Conservation (phyloP, 1,140 invertebrate species). For the Atopsyche davidsoni region DNA sequence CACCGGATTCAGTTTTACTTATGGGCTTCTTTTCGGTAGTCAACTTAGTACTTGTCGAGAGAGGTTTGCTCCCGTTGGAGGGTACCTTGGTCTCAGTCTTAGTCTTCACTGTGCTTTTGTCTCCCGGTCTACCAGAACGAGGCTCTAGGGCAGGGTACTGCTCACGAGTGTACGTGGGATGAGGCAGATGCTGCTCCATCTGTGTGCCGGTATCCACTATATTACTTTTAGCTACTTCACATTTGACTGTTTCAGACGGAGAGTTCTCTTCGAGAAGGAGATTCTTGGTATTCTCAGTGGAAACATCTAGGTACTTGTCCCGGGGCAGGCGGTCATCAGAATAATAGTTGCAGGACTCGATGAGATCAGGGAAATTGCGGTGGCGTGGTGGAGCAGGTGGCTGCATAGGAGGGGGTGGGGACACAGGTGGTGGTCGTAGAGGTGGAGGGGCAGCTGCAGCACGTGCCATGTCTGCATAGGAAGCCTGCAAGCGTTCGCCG, state of each 20-base stretch:
- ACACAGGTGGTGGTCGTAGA: constrained; percentile 5
- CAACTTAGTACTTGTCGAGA: background rate
- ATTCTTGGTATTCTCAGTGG: constrained; percentile 26
- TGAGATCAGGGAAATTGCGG: constrained; percentile 46
- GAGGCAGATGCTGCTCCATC: constrained; percentile 9
- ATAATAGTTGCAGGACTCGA: constrained; percentile 46
- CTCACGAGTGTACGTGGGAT: constrained; percentile 22
- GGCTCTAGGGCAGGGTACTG: constrained; percentile 26
- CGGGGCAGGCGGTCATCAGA: constrained; percentile 31
- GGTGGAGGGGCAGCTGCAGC: constrained; percentile 38
- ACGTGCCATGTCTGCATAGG: constrained; percentile 68
- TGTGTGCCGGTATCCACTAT: constrained; percentile 12
- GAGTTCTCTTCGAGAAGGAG: constrained; percentile 12
- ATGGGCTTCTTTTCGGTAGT: constrained; percentile 8
- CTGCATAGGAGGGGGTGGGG: constrained; percentile 6
- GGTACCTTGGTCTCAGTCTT: constrained; percentile 12
- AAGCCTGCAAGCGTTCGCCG: constrained; percentile 49
- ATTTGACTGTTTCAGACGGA: constrained; percentile 9
- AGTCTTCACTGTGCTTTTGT: constrained; percentile 11
- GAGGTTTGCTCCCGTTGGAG: constrained; percentile 15
- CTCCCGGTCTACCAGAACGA: constrained; percentile 17
- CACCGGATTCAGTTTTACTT: constrained; percentile 9
- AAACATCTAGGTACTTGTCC: constrained; percentile 25
- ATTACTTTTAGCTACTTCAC: constrained; percentile 17
- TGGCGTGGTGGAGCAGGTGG: constrained; percentile 17